Evolutionary conservation across 2,888 invertebrate species (phyloP), one percentile per base, ranked within the genome.

Genomic region (Acanthopleura granulata): DNA sequence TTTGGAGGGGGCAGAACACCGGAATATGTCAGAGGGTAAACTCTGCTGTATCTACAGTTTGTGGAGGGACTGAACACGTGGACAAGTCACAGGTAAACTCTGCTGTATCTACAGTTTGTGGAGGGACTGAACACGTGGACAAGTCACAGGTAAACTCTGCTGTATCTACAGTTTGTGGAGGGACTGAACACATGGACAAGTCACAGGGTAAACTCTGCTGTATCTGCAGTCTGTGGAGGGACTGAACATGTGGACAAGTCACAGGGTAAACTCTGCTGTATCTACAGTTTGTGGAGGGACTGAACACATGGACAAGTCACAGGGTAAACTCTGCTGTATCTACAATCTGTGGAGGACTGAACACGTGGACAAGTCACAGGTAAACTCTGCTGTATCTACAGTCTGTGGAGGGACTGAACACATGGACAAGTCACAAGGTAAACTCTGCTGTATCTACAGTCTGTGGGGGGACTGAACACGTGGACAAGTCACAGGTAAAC

Each of bases 401-500:
- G 82, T 83, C 89, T 49, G 84, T 93, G 12, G 91, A 92, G 76
- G 93, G 93, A 51, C 77, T 88, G 71, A 73, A 77, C 3, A 77
- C 77, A 18, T 99, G 99, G 99, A 94, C 95, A 82, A 98, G 98
- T 0, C 99, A 99, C 91, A 71, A 80, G 95, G 94, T 77, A 93
- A 94, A 92, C 95, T 95, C 40, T 6, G 3, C 40, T 40, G 40
- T 40, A 9, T 40, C 40, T 40, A 40, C 40, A 40, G 40, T 40
- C 40, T 40, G 40, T 40, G 40, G 40, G 3, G 40, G 9, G 40
- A 9, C 40, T 40, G 40, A 40, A 40, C 40, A 71, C 75, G 89
- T 6, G 77, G 78, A 11, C 82, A 85, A 66, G 75, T 93, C 22
- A 91, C 94, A 80, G 95, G 94, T 77, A 93, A 94, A 92, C 95